Evolutionary conservation across 1,140 invertebrate species (phyloP), one percentile per base, ranked within the genome.

Genomic region (Drosophila carrolli): DNA sequence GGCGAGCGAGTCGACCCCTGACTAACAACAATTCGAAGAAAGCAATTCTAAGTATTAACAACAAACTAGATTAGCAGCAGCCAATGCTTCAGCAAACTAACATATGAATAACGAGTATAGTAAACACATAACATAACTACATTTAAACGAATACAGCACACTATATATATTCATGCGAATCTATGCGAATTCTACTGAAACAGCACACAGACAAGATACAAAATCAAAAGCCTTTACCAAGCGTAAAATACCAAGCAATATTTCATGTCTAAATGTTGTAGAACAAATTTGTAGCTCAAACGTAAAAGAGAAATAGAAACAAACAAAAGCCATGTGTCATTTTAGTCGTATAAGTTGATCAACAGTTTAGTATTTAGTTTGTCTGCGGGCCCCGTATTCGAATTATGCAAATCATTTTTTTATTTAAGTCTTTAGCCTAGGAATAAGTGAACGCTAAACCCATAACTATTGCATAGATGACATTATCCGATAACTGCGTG

Each of bases 21-120:
- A 76, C 61, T 60, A 68, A 54, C 57, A 73, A 70, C 14, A 85
- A 85, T 81, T 78, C 66, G 70, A 85, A 85, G 63, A 77, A 88
- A 88, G 83, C 83, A 88, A 88, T 88, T 84, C 71, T 88, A 88
- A 88, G 83, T 88, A 88, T 88, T 88, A 88, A 84, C 75, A 75
- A 86, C 75, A 76, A 83, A 77, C 75, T 88, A 86, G 83, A 72
- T 72, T 76, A 85, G 63, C 63, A 43, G 60, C 79, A 78, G 65
- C 78, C 73, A 68, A 73, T 82, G 79, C 80, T 82, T 82, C 75
- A 82, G 73, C 78, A 78, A 53, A 79, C 74, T 78, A 86, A 82
- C 77, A 62, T 79, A 84, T 48, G 55, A 65, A 61, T 57, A 83
- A 75, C 46, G 54, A 75, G 74, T 60, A 66, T 71, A 66, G 13